Evolutionary conservation across 2,113 vertebrate species (phyloP), one percentile per base, ranked within the genome.

Genomic region (Chascanopsetta lugubris): DNA sequence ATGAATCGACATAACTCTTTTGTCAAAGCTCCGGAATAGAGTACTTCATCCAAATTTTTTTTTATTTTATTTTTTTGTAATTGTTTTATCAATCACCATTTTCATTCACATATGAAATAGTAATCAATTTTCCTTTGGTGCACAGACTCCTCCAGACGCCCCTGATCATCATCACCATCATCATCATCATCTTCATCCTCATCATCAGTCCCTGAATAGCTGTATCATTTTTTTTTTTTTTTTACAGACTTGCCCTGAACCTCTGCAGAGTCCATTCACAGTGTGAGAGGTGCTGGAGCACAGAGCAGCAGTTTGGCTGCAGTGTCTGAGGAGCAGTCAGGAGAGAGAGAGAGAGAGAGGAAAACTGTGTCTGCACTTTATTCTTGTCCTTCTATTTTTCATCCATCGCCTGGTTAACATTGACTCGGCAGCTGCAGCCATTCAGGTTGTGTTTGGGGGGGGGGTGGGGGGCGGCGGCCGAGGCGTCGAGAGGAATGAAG

Each of bases 401-500:
- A 56, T 77, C 25, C 59, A 56, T 77, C 25, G 26, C 74, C 72
- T 51, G 49, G 61, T 73, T 75, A 68, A 80, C 58, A 79, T 76
- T 78, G 80, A 70, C 65, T 82, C 53, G 72, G 64, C 63, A 79
- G 79, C 76, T 83, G 72, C 67, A 70, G 76, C 55, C 58, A 63
- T 65, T 83, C 72, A 75, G 67, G 69, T 60, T 61, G 50, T 69
- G 42, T 22, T n/a, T n/a, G n/a, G n/a, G n/a, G n/a, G n/a, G n/a
- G n/a, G n/a, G n/a, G n/a, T n/a, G n/a, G n/a, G n/a, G n/a, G 30
- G 46, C 21, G 63, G 72, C 65, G 75, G 47, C 18, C 8, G 18
- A 60, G 51, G 60, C 5, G 22, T 20, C 45, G 55, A 62, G 47
- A 51, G 67, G 51, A 48, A 80, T 22, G 57, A 40, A 21, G 38